Evolutionary conservation across 2,113 vertebrate species (phyloP), one percentile per base, ranked within the genome.

Genomic region (Pelodiscus sinensis): DNA sequence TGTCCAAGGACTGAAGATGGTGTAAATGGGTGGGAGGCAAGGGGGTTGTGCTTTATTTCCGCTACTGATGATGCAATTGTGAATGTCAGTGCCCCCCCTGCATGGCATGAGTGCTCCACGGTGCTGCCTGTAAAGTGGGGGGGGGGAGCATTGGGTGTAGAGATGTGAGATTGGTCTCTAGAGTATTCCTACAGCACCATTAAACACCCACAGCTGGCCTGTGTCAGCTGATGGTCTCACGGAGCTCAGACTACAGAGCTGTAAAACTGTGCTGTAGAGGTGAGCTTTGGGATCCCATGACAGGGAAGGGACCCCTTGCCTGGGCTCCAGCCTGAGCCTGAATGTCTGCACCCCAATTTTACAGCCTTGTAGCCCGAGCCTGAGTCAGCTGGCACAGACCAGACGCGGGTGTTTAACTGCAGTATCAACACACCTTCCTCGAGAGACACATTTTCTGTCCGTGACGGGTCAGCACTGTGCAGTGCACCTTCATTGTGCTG

Each of bases 391-490:
- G 29, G 18, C 62, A 65, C 13, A 29, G 60, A 27, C 60, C 60
- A 15, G 29, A 6, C 2, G 27, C 15, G 8, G n/a, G 18, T 21
- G 18, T 71, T n/a, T 68, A 31, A 62, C 2, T n/a, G 16, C 65
- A 35, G 31, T 2, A 16, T 71, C 9, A 10, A 2, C n/a, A 5
- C 16, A 35, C 8, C 18, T 16, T 71, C 65, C 18, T 5, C 0
- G 18, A 21, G 18, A 35, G 65, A 68, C 16, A 19, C 8, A 14
- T 0, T 0, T 1, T 0, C 1, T 2, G 12, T 82, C 27, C 1
- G 29, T 0, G 1, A 50, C 1, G 15, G 29, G 8, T 35, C 65
- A 71, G 65, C 9, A 19, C n/a, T 19, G 65, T 2, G 9, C 65
- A 19, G 29, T 35, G 65, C 18, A 9, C 65, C 65, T 35, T 4